These are phyloP conservation scores for Neodiprion virginianus DNA, from an alignment of 1,140 invertebrate genomes.

Conservation along the genomic window DNA sequence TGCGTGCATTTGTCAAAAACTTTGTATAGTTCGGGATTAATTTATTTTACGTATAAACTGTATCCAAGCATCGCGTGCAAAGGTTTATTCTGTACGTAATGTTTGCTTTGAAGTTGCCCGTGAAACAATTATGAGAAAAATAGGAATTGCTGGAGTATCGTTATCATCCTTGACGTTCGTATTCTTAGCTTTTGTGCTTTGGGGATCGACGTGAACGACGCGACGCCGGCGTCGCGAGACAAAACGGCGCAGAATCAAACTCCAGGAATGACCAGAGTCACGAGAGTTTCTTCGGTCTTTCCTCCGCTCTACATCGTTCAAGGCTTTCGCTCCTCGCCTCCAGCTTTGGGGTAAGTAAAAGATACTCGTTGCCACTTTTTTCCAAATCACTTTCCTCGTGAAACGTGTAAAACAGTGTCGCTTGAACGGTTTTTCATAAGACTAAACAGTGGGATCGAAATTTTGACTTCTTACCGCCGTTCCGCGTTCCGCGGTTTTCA, in stretches of 20 bases:
- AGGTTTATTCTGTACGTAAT: too few species aligned
- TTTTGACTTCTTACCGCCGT: too few species aligned
- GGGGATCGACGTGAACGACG: background rate
- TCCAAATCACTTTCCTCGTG: too few species aligned
- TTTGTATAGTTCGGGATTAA: too few species aligned
- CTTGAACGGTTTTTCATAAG: too few species aligned
- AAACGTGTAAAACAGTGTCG: too few species aligned
- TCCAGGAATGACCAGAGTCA: background rate
- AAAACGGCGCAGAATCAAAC: constrained; percentile 5
- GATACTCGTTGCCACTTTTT: too few species aligned
- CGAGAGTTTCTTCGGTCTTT: background rate
- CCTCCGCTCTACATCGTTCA: background rate
- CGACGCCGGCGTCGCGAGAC: background rate
- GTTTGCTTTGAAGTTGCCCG: background rate
- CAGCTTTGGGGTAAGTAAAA: background rate
- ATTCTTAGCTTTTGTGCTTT: background rate
- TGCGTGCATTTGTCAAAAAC: too few species aligned
- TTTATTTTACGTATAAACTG: too few species aligned
- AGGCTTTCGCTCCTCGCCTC: background rate
- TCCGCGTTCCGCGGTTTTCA: background rate
- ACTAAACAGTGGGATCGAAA: too few species aligned
- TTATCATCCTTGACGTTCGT: background rate
- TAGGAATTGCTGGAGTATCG: background rate
- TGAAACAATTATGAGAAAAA: background rate
- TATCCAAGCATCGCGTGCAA: too few species aligned